Conservation (phyloP, 2,888 invertebrate genomes). For the Scaeva pyrastri region DNA sequence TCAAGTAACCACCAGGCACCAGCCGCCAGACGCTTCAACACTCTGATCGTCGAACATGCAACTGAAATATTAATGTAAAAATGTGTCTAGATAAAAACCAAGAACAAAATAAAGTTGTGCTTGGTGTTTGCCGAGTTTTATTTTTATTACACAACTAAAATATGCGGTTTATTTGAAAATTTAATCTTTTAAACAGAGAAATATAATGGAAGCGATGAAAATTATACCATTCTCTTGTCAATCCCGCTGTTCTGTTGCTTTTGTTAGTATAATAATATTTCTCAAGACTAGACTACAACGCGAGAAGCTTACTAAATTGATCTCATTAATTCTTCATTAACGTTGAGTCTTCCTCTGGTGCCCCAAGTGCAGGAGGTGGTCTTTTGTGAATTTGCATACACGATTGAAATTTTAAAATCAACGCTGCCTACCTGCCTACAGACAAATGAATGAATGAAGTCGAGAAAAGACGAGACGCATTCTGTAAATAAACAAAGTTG, state of each 20-base stretch:
- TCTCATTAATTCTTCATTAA: conserved; percentile 65
- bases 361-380: conserved; percentile 8
- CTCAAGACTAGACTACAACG: conserved; percentile 38
- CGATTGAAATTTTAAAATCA: conserved; percentile 28
- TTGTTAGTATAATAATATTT: conserved; percentile 36
- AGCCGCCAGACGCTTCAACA: conserved; percentile 12
- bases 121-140: conserved; percentile 53
- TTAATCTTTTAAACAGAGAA: conserved; percentile 49
- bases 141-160: conserved; percentile 54
- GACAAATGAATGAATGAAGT: conserved; percentile 13
- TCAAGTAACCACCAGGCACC: too few relatives aligned
- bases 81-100: conserved; percentile 65
- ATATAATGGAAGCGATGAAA: conserved; percentile 33
- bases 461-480: conserved; percentile 29
- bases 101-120: conserved; percentile 52
- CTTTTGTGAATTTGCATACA: conserved; percentile 55
- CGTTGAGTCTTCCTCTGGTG: not conserved
- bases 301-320: conserved; percentile 52
- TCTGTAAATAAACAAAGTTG: conserved; percentile 17
- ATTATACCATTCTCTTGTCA: conserved; percentile 32
- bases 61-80: conserved; percentile 38
- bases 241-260: not conserved
- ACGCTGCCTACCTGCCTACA: not conserved
- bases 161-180: conserved; percentile 66
- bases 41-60: conserved; percentile 36